Percentiles rank a stretch among this genome's conserved stretches.
Evolutionary conservation across 92 coral and sea anemone species (phyloP).

Genomic region (Chrysogorgia sp.): DNA sequence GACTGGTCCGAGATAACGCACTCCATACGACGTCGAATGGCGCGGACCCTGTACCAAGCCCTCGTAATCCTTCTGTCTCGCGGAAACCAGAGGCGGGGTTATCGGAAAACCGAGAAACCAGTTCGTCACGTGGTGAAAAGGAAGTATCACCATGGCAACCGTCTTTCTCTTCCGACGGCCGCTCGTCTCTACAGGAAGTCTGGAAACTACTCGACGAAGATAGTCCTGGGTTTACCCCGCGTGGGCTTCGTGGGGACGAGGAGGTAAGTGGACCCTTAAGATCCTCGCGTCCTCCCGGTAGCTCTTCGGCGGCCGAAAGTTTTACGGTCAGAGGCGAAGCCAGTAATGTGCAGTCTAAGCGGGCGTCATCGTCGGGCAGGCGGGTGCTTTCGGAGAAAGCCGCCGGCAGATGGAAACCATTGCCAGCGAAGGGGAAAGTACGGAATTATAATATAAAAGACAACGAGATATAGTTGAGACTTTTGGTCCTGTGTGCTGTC

Average conservation of each 20-base stretch:
- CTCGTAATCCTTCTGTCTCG: slow-evolving; percentile 12
- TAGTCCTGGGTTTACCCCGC: slow-evolving; percentile 66
- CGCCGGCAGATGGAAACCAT: slow-evolving; percentile 75
- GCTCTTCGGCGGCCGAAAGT: slow-evolving; percentile 57
- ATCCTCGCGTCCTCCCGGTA: slow-evolving; percentile 68
- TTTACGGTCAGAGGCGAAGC: slow-evolving; percentile 85
- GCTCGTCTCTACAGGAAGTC: slow-evolving; percentile 87
- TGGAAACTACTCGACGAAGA: slow-evolving; percentile 97
- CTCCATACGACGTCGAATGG: not conserved
- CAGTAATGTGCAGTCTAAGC: slow-evolving; percentile 62
- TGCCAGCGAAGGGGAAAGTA: slow-evolving; percentile 62
- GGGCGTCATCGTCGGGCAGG: slow-evolving; percentile 46
- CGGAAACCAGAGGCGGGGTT: slow-evolving; percentile 37
- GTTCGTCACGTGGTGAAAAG: not conserved
- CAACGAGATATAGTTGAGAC: slow-evolving; percentile 43
- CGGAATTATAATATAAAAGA: slow-evolving; percentile 88
- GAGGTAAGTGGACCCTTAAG: slow-evolving; percentile 47
- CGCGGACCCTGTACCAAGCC: not conserved
- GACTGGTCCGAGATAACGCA: slow-evolving; percentile 36
- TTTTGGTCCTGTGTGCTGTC: not conserved
- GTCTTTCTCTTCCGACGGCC: slow-evolving; percentile 94
- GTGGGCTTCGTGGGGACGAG: slow-evolving; percentile 33
- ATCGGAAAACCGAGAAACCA: slow-evolving; percentile 13
- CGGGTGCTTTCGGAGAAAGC: slow-evolving; percentile 79
- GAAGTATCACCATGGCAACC: slow-evolving; percentile 27